A percentile compares a stretch with the other conserved stretches of the same genome.
These are phyloP conservation scores for Myotis brandtii DNA, from an alignment of 2,113 vertebrate genomes.

Conservation along the genomic window DNA sequence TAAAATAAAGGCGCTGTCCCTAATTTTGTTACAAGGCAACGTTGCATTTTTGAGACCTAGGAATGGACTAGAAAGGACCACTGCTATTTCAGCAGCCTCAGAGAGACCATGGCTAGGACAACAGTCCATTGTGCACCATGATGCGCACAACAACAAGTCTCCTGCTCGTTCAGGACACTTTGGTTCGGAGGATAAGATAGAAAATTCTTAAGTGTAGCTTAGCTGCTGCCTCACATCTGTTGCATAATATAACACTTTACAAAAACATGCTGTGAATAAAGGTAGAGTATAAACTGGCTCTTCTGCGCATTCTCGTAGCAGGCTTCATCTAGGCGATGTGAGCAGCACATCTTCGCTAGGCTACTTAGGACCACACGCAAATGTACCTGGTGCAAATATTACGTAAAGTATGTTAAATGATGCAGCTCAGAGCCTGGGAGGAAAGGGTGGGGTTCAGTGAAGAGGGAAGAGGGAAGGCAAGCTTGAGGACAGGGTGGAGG, in stretches of 20 bases:
- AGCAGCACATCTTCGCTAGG: constrained; percentile 79
- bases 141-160: constrained; percentile 79
- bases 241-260: constrained; percentile 84
- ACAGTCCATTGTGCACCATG: constrained; percentile 86
- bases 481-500: constrained; percentile 71
- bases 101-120: constrained; percentile 80
- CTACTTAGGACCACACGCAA: constrained; percentile 81
- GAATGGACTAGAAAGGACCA: constrained; percentile 87
- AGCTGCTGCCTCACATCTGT: constrained; percentile 83
- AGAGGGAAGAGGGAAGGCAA: constrained; percentile 50
- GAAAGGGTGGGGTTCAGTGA: constrained; percentile 59
- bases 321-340: constrained; percentile 62
- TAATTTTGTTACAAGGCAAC: constrained; percentile 84
- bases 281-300: constrained; percentile 77
- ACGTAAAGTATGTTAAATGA: constrained; percentile 81
- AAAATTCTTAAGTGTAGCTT: constrained; percentile 80
- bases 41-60: constrained; percentile 81
- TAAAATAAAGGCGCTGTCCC: constrained; percentile 84
- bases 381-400: constrained; percentile 81
- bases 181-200: constrained; percentile 83
- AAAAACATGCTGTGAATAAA: constrained; percentile 79
- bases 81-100: constrained; percentile 85
- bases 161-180: constrained; percentile 87
- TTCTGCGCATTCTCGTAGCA: constrained; percentile 71
- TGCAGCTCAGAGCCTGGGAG: constrained; percentile 69